Base-by-base conservation (phyloP, 2,797 vertebrate species). In the Pelodytes ibericus region DNA sequence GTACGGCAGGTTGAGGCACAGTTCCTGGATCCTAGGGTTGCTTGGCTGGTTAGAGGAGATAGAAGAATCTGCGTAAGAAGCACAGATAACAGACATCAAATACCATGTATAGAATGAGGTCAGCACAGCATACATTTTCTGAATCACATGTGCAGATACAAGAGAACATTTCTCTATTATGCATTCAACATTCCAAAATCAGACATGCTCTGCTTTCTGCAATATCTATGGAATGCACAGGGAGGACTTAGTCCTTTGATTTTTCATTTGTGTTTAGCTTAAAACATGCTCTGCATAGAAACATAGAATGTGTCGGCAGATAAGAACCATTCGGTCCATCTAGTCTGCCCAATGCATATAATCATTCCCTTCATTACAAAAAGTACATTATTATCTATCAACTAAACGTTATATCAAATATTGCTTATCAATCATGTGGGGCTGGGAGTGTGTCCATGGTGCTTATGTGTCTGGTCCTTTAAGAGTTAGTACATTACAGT, bases 211-310 rank as follows among this genome's bases (percentile, higher is more conserved):
- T 44, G 44, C 3, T 27, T 29, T 67, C 26, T 51, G 64, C 26
- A 67, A 47, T 20, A 67, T 51, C 41, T 59, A 4, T 58, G 68
- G 53, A 71, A 71, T 71, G 31, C 25, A 25, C 16, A 10, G 53
- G 67, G 67, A 58, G 67, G 53, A 57, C 31, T 18, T 1, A 3
- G 33, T 53, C 33, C 67, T 56, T 24, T 57, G 33, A 25, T 31
- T 57, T n/a, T 33, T 70, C 26, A 56, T 22, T 56, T 56, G 51
- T 56, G 22, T 56, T 56, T 24, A 8, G 8, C 22, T 22, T 56
- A 20, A 56, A 56, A 56, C 51, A 56, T 49, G 16, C 2, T 15
- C 3, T 49, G 9, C 18, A 4, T n/a, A n/a, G 44, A 56, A 49
- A 39, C n/a, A n/a, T n/a, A n/a, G n/a, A n/a, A n/a, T n/a, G n/a